A percentile compares a stretch with the other conserved stretches of the same genome.
phyloP scores from a whole-genome alignment of 2,113 vertebrate species.

The Cyanoliseus patagonus region DNA sequence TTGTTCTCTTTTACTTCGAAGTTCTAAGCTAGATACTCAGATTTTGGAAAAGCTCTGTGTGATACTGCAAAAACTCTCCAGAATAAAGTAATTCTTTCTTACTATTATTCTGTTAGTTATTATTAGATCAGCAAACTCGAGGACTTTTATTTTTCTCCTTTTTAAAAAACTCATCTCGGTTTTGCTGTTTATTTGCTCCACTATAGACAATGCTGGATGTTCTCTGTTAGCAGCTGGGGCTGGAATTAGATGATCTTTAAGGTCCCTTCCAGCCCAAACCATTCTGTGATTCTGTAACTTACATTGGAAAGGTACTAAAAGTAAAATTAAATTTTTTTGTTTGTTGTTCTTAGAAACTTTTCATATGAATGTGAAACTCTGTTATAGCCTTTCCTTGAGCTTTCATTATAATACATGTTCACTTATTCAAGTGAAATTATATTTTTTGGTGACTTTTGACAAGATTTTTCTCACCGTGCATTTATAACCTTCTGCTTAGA shows the following conservation, averaged over 20 bases:
- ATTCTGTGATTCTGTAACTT: background rate
- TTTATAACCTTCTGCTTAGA: background rate
- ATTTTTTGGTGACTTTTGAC: background rate
- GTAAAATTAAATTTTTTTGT: background rate
- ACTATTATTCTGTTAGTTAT: background rate
- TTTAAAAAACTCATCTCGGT: background rate
- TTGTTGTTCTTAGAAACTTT: background rate
- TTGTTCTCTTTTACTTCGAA: slow-evolving; percentile 80
- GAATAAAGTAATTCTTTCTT: slow-evolving; percentile 81
- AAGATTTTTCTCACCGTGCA: background rate
- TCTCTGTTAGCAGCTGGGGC: background rate
- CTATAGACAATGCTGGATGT: background rate
- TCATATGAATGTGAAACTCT: background rate
- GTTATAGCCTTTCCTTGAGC: background rate
- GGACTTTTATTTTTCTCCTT: background rate
- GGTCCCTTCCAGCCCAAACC: background rate
- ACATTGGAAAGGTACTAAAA: background rate
- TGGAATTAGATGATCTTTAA: background rate
- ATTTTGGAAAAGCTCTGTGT: slow-evolving; percentile 87
- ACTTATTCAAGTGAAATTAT: background rate
- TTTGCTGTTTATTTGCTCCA: background rate
- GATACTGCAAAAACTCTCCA: slow-evolving; percentile 91
- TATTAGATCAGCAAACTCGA: background rate
- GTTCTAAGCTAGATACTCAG: slow-evolving; percentile 76
- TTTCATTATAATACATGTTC: background rate